Base-by-base conservation (phyloP, 2,888 invertebrate genomes). In the Archips xylosteana region DNA sequence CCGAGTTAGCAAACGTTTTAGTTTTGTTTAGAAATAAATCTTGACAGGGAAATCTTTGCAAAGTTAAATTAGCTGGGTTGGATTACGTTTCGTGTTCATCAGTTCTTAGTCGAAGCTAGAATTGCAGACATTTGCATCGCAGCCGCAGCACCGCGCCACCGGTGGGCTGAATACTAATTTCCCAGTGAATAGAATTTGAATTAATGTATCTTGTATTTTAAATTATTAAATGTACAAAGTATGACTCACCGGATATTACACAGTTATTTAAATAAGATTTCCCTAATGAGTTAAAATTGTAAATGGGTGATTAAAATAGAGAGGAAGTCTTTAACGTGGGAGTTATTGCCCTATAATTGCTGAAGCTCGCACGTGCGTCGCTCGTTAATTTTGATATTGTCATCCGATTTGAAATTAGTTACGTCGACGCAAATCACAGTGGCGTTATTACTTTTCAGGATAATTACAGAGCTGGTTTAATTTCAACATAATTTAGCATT, bases 61-160 rank as follows among this genome's bases (percentile, higher is more conserved):
- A 54, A 66, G 67, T 62, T 67, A 47, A 67, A 67, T 57, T 45
- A 67, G 62, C 54, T 62, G 54, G 23, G 45, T n/a, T 34, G 45
- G 57, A 61, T 62, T 62, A 54, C 15, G 32, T 15, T 47, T 54
- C 61, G 51, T 49, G 47, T 59, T 47, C 47, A 36, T 65, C 51
- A 15, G 65, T 65, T 65, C 34, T n/a, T 47, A 62, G 36, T 62
- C 49, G 61, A 47, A 62, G 49, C 70, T 65, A 15, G 65, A 34
- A 32, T 57, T 64, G 70, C 64, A 49, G 51, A 42, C 13, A 62
- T 67, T 72, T 71, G 51, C 71, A 71, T 66, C 63, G n/a, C 34
- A 45, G 54, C 57, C 42, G 23, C 62, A 34, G 57, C 34, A 45
- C 9, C 12, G 66, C 47, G 15, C 39, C 39, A 36, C 60, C 51